Evolutionary conservation across 2,797 vertebrate species (phyloP), one percentile per base, ranked within the genome.

Genomic region (Enteromius unitaeniatus): DNA sequence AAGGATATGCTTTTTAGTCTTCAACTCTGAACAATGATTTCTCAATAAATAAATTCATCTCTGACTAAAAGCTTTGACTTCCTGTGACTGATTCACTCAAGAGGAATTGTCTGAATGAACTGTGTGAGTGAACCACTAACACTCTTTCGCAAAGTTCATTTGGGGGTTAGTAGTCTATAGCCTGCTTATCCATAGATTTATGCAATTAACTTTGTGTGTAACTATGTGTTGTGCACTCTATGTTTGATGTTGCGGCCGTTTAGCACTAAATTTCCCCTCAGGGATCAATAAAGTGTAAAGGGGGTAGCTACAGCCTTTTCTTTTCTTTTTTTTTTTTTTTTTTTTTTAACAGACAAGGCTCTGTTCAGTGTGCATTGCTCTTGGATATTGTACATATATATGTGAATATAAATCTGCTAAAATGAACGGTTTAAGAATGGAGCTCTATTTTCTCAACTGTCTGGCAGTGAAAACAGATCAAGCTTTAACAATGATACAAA

Each of bases 211-310:
- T 82, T 74, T 75, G 70, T 82, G 55, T 49, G 60, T 26, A 51
- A 23, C 58, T 82, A 11, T 53, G 70, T 65, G 81, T 82, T 82
- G 45, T 82, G 81, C 72, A 75, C 72, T 75, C 60, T 78, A 45
- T 67, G 81, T 82, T 82, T 82, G 81, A 82, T 82, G 81, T 76
- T 75, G 72, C 31, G 76, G 81, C 60, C 81, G 49, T 82, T 82
- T 82, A 76, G 60, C n/a, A 40, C 81, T 74, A 82, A 53, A 82
- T 82, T 76, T 76, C 60, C 60, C 81, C 72, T 75, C 72, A 53
- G 72, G 60, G 81, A 82, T 82, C 81, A 82, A 82, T 76, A 82
- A 82, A 76, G 47, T 82, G 72, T n/a, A n/a, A n/a, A n/a, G n/a
- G n/a, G n/a, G n/a, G n/a, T n/a, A n/a, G n/a, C n/a, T n/a, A n/a